Conservation (phyloP, 2,113 vertebrate species). For the Tragelaphus buxtoni region DNA sequence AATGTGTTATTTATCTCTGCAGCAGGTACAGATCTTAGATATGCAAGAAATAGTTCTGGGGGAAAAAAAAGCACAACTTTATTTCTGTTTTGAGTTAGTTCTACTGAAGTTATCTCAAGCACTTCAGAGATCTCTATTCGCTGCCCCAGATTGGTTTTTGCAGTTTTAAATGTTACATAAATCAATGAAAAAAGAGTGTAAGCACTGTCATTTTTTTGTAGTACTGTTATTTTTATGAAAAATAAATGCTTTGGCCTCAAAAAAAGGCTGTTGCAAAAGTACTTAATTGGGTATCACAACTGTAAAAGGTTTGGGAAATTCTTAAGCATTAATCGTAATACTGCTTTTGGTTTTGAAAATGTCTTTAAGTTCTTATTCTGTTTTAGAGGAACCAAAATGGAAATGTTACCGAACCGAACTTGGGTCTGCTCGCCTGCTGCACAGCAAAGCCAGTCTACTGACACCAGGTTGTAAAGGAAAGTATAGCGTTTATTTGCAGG, state of each 20-base stretch:
- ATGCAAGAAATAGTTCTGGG: not conserved
- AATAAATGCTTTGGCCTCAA: constrained; percentile 16
- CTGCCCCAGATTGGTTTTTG: not conserved
- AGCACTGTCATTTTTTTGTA: not conserved
- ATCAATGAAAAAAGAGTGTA: not conserved
- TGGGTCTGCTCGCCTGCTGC: not conserved
- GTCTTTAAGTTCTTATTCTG: constrained; percentile 20
- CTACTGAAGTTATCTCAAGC: not conserved
- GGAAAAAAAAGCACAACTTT: not conserved
- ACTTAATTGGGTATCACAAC: not conserved
- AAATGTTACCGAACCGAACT: not conserved
- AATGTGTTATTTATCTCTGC: not conserved
- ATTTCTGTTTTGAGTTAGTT: not conserved
- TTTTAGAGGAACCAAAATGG: not conserved
- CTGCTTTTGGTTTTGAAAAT: constrained; percentile 12
- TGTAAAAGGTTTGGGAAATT: not conserved
- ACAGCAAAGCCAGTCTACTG: not conserved
- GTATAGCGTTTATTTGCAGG: not conserved
- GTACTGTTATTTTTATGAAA: constrained; percentile 35
- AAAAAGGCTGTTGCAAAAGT: not conserved
- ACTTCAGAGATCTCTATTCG: not conserved
- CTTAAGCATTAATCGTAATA: not conserved
- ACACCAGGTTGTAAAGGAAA: not conserved
- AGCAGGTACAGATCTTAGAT: not conserved
- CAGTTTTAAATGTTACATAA: not conserved